phyloP scores from a whole-genome alignment of 2,888 invertebrate genomes.

The Hartigia nigra region DNA sequence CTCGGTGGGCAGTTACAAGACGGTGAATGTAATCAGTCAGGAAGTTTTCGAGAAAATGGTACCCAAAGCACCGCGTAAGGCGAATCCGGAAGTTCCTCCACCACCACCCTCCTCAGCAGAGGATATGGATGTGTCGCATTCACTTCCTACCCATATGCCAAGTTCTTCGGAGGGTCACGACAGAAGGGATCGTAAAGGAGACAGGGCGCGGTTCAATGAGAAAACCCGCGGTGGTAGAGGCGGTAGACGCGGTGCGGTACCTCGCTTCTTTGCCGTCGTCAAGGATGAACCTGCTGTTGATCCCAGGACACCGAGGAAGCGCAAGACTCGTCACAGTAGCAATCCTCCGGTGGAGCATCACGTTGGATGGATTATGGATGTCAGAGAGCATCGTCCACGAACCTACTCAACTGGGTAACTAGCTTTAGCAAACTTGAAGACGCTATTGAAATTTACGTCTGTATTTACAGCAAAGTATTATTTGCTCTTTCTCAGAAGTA shows the following conservation, averaged over 20 bases:
- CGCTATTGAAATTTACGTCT: neutral
- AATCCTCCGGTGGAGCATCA: constrained; percentile 96
- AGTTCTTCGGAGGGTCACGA: constrained; percentile 38
- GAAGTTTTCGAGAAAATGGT: constrained; percentile 87
- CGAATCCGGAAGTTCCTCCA: constrained; percentile 82
- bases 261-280: constrained; percentile 94
- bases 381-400: constrained; percentile 82
- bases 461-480: constrained; percentile 13
- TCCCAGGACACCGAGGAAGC: constrained; percentile 80
- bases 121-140: constrained; percentile 51
- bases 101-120: constrained; percentile 77
- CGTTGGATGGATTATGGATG: constrained; percentile 98
- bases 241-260: constrained; percentile 70
- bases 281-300: constrained; percentile 78
- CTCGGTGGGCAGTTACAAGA: constrained; percentile 76
- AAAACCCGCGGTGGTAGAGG: constrained; percentile 40
- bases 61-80: constrained; percentile 74
- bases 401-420: constrained; percentile 81
- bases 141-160: constrained; percentile 36
- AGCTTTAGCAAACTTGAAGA: neutral
- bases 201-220: constrained; percentile 49
- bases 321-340: constrained; percentile 90
- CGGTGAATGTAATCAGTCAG: constrained; percentile 88
- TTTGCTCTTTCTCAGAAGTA: constrained; percentile 70
- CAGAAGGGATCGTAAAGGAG: constrained; percentile 47